Base-by-base conservation (phyloP, 1,140 invertebrate species). In the Bilobella aurantiaca region DNA sequence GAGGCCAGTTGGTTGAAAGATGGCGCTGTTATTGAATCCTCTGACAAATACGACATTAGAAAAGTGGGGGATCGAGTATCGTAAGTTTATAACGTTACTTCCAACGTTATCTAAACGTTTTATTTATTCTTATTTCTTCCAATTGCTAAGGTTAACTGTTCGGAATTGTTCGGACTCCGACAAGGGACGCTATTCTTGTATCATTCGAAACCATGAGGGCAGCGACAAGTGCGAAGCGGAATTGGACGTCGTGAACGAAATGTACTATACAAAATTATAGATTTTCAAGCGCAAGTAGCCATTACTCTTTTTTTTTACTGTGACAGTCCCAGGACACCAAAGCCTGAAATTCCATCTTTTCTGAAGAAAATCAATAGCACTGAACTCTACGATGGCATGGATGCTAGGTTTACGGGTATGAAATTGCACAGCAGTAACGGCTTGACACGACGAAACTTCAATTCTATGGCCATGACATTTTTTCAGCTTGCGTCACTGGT, bases 361-460 rank as follows among this genome's bases (percentile, higher is more conserved):
- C 77, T 95, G 63, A 95, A 94, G 78, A 87, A 85, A 72, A 89
- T 94, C 66, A 90, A 89, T 0, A 90, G 93, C 76, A 87, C 87
- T 30, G 91, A 94, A 77, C 82, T 92, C 23, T 90, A 88, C 75
- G 85, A 87, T 73, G 88, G 89, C 8, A 91, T 93, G 86, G 86
- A 86, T 21, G 69, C 29, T 30, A 5, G 30, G 3, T 62, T 62
- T 46, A 53, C 49, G 25, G 3, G 31, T 37, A 34, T 42, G 18
- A 12, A 42, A 42, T 18, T 42, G 8, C 18, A 42, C 34, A 12
- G 34, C 18, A 42, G 18, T 42, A 12, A 8, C 18, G 8, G 34
- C 34, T 42, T 42, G 34, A 42, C 18, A 42, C 34, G n/a, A n/a
- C n/a, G n/a, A n/a, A n/a, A n/a, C n/a, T n/a, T n/a, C n/a, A n/a